Percentiles rank a stretch among this genome's conserved stretches.
Evolutionary conservation across 2,888 invertebrate genomes (phyloP).

Genomic region (Abrostola triplasia): DNA sequence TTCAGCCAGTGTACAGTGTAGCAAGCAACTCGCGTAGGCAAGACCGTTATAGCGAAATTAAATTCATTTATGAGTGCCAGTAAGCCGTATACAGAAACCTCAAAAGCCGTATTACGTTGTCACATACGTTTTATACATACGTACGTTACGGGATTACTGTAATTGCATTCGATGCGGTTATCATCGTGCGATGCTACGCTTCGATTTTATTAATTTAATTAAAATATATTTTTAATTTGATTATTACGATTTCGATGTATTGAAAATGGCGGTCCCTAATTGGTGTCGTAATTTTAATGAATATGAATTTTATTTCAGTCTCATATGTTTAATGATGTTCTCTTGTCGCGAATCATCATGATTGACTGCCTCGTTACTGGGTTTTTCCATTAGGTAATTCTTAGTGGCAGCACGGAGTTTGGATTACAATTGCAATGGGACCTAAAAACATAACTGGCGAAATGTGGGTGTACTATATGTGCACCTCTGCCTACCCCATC

Average conservation of each 20-base stretch:
- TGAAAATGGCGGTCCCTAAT: constrained; percentile 28
- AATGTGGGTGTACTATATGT: too few species aligned
- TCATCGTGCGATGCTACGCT: constrained; percentile 50
- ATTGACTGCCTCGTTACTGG: too few species aligned
- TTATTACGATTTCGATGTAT: constrained; percentile 33
- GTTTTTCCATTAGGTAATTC: too few species aligned
- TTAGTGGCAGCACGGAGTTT: too few species aligned
- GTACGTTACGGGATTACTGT: constrained; percentile 66
- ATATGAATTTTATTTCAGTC: constrained; percentile 11
- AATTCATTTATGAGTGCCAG: constrained; percentile 63
- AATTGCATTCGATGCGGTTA: constrained; percentile 72
- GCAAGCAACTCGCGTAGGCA: constrained; percentile 32
- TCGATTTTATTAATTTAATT: constrained; percentile 58
- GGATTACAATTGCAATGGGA: too few species aligned
- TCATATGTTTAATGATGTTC: constrained; percentile 1
- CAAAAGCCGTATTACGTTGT: constrained; percentile 68
- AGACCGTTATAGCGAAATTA: constrained; percentile 64
- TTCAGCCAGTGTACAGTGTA: constrained; percentile 42
- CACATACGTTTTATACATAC: constrained; percentile 50
- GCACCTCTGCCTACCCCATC: too few species aligned
- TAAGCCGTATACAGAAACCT: constrained; percentile 62
- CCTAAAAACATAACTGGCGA: too few species aligned
- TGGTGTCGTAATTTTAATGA: constrained; percentile 26
- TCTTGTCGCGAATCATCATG: neutral
- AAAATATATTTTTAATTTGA: constrained; percentile 47